Percentiles rank a stretch among this genome's conserved stretches.
phyloP scores from a whole-genome alignment of 2,888 invertebrate species.

The Xanthostigma xanthostigma region DNA sequence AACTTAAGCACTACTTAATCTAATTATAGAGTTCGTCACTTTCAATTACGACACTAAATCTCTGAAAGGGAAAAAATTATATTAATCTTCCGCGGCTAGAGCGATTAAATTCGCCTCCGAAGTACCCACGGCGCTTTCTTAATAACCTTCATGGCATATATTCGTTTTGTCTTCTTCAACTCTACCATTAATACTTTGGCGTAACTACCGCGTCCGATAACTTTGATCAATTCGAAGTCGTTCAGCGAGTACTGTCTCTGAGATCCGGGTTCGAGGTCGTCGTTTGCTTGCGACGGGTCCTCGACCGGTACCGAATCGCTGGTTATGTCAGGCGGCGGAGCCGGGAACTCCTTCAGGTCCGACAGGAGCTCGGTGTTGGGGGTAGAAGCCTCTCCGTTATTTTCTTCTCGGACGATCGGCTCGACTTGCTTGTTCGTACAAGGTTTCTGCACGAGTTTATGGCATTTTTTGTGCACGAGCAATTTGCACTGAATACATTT shows the following conservation, averaged over 20 bases:
- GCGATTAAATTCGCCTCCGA: too few species aligned
- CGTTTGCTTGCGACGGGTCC: constrained; percentile 33
- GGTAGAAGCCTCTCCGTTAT: constrained; percentile 41
- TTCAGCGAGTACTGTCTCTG: constrained; percentile 66
- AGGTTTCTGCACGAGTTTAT: constrained; percentile 40
- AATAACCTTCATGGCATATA: constrained; percentile 63
- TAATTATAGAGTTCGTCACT: too few species aligned
- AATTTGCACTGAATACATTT: constrained; percentile 49
- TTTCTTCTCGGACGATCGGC: constrained; percentile 47
- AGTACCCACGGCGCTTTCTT: constrained; percentile 54
- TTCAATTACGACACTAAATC: too few species aligned
- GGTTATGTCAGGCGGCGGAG: constrained; percentile 27
- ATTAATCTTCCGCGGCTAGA: too few species aligned
- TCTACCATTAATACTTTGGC: constrained; percentile 56
- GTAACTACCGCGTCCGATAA: constrained; percentile 53
- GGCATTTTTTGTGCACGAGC: constrained; percentile 52
- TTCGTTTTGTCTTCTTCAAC: constrained; percentile 40
- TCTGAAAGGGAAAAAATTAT: too few species aligned
- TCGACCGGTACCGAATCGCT: constrained; percentile 49
- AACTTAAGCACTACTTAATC: too few species aligned
- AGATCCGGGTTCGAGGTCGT: constrained; percentile 39
- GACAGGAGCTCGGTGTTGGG: constrained; percentile 25
- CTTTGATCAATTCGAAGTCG: constrained; percentile 47
- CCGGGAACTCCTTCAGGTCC: constrained; percentile 36
- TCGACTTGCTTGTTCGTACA: constrained; percentile 75